Evolutionary conservation across 2,888 invertebrate genomes (phyloP), one percentile per base, ranked within the genome.

Genomic region (Chalcis sispes): DNA sequence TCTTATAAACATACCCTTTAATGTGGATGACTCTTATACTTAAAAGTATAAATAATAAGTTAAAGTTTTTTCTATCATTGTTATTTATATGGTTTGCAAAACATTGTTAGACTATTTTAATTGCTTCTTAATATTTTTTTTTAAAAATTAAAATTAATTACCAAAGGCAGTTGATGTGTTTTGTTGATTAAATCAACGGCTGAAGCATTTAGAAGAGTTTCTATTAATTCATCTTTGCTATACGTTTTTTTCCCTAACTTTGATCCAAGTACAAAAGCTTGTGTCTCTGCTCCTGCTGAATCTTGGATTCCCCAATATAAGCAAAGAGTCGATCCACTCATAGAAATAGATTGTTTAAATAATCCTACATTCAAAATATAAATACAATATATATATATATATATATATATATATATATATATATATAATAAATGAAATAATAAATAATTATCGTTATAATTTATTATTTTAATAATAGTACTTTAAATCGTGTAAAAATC

Each of bases 311-410:
- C 79, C 82, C 83, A 83, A 10, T 66, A 75, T 0, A 79, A 65
- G 42, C 77, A 79, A 15, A 83, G 79, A 20, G 80, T 65, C 0
- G 81, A 78, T 52, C 81, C 83, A 72, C 82, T 82, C 78, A 83
- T 75, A 42, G 81, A 70, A 32, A 81, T 81, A 8, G 78, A 78
- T 56, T 71, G 66, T 13, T 73, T 67, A 18, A 80, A 80, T n/a
- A 80, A 74, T 50, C 79, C 81, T 80, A 10, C 15, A 67, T n/a
- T n/a, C n/a, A n/a, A n/a, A 0, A 61, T 18, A 72, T n/a, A 64
- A 48, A 25, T n/a, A n/a, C n/a, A n/a, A n/a, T n/a, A n/a, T n/a
- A n/a, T n/a, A 25, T 29, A 64, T 54, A 5, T 5, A n/a, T 18
- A 40, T 50, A 27, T 50, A 10, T 10, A 40, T 20, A 23, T 13